These are phyloP conservation scores for Pseudomyrmex flavicornis DNA, from an alignment of 1,140 invertebrate genomes.

Conservation along the genomic window DNA sequence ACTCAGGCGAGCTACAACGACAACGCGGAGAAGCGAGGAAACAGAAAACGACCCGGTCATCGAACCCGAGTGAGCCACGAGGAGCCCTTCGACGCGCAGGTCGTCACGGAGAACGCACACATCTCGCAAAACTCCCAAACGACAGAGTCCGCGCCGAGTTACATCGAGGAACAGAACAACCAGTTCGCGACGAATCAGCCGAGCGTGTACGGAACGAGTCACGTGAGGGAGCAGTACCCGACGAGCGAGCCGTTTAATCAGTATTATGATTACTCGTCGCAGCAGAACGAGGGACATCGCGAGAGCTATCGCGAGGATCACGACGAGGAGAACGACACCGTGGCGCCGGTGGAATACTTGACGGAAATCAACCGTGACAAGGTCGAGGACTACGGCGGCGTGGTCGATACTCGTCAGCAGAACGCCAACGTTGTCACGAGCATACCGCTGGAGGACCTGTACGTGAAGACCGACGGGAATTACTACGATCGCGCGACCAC, in stretches of 20 bases:
- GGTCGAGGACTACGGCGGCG: constrained; percentile 26
- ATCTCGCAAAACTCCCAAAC: constrained; percentile 1
- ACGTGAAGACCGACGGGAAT: constrained; percentile 73
- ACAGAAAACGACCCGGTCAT: constrained; percentile 69
- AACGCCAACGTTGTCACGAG: constrained; percentile 36
- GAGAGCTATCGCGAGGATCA: constrained; percentile 42
- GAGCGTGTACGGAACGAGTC: constrained; percentile 16
- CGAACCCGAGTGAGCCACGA: constrained; percentile 64
- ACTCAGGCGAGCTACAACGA: constrained; percentile 42
- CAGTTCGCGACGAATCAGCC: constrained; percentile 48
- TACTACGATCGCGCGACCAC: constrained; percentile 72
- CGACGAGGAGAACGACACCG: constrained; percentile 8
- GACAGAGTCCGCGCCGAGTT: constrained; percentile 31
- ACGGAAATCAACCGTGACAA: constrained; percentile 46
- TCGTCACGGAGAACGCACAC: constrained; percentile 69
- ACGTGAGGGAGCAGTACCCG: not conserved
- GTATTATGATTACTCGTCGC: constrained; percentile 60
- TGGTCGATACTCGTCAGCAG: not conserved
- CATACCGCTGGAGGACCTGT: constrained; percentile 76
- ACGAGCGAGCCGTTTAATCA: constrained; percentile 52
- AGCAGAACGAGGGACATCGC: not conserved
- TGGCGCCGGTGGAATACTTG: constrained; percentile 66
- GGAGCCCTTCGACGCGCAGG: constrained; percentile 69
- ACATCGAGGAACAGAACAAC: constrained; percentile 54
- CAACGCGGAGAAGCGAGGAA: constrained; percentile 65